A percentile compares a stretch with the other conserved stretches of the same genome.
Conservation (phyloP, 2,113 vertebrate species). For the Lota lota region DNA sequence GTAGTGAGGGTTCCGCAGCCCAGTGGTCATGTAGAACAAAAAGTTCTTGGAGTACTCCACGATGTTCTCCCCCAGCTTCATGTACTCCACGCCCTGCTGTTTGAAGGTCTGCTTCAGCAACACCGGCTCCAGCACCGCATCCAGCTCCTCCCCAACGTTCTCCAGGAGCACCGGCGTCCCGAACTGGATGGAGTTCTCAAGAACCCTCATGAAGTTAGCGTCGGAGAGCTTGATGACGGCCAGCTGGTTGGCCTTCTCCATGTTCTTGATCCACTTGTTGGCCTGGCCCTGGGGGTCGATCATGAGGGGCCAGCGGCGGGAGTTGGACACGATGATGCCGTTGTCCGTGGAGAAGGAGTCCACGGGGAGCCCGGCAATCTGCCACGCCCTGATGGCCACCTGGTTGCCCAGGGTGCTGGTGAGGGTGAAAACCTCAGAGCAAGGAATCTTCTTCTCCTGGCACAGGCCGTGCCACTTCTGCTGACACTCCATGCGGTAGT, state of each 20-base stretch:
- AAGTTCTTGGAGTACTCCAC: conserved; percentile 87
- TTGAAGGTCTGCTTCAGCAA: conserved; percentile 89
- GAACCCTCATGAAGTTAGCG: conserved; percentile 76
- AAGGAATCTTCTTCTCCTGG: conserved; percentile 76
- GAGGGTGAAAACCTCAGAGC: conserved; percentile 82
- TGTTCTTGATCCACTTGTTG: conserved; percentile 94
- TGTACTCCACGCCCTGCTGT: conserved; percentile 89
- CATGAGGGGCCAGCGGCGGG: conserved; percentile 89
- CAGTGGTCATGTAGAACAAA: conserved; percentile 88
- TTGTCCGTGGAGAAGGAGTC: conserved; percentile 93
- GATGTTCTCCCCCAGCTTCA: conserved; percentile 88
- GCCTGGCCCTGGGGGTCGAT: conserved; percentile 94
- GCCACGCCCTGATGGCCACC: conserved; percentile 85
- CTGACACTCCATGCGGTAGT: conserved; percentile 82
- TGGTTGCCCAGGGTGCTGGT: conserved; percentile 82
- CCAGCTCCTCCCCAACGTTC: conserved; percentile 87
- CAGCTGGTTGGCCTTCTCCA: conserved; percentile 87
- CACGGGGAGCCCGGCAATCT: conserved; percentile 86
- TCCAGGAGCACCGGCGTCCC: conserved; percentile 87
- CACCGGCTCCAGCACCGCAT: conserved; percentile 86
- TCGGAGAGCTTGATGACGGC: conserved; percentile 86
- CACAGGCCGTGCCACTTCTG: conserved; percentile 79
- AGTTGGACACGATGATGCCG: conserved; percentile 89
- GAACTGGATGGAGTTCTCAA: conserved; percentile 87
- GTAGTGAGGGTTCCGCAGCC: conserved; percentile 91